Evolutionary conservation across 2,797 vertebrate species (phyloP), one percentile per base, ranked within the genome.

Genomic region (Distichodus sexfasciatus): DNA sequence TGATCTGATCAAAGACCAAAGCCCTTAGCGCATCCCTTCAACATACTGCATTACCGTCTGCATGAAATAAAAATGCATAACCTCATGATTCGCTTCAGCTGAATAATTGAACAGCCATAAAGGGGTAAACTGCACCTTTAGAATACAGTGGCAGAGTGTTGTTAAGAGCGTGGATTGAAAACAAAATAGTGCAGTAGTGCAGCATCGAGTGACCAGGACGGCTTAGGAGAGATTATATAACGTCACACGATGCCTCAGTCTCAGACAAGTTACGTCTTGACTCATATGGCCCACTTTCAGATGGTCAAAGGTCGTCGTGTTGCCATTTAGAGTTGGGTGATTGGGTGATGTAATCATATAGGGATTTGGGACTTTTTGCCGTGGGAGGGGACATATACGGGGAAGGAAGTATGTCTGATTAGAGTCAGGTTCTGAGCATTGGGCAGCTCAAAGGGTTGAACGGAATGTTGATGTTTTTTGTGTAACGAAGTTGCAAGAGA

Each of bases 1-100:
- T 66, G 53, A 65, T 65, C 38, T 70, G 67, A 75, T 75, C 61
- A 75, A 71, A 75, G 46, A 60, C 69, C 19, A 24, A 51, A 26
- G 47, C 67, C 62, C 48, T 1, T 28, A 66, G 67, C 55, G 55
- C 28, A 43, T 64, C 9, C 11, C 15, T 50, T 68, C 28, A 23
- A 48, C 36, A 24, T n/a, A 15, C 54, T 40, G 38, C 9, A 14
- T 63, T 17, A 33, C 35, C 17, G 35, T 66, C 31, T 60, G 46
- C 23, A 66, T 19, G 3, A 71, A 60, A 38, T 55, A 41, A 69
- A 66, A 71, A 62, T 10, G 24, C 38, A 65, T 17, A 40, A 23
- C 14, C 11, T 44, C 36, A 12, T 6, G 31, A 29, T 53, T 74
- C 2, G 5, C 14, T 21, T 36, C 24, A 41, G 7, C 3, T 50